Evolutionary conservation across 2,113 vertebrate species (phyloP), one percentile per base, ranked within the genome.

Genomic region (Mesocricetus auratus): DNA sequence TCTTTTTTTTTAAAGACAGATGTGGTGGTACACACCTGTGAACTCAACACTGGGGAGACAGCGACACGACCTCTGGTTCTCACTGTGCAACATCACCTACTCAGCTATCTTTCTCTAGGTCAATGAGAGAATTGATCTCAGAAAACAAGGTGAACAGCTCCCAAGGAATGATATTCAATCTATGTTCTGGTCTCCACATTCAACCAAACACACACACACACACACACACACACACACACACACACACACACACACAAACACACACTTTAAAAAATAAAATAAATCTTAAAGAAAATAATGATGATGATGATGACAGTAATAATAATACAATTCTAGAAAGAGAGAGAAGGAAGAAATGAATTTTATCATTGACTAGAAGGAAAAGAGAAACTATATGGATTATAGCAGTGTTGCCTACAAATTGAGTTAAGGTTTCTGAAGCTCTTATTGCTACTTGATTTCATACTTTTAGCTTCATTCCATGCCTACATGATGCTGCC

Each of bases 21-120:
- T 47, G 0, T 47, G 9, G 16, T 56, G 33, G 13, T 39, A 1
- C 36, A 88, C 7, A 71, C 66, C 39, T 56, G 7, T 39, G 17
- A 69, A 56, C 5, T 7, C 19, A 24, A 24, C 7, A 56, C 7
- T 56, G 7, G 3, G 24, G 12, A 56, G 3, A 12, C 36, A 56
- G 4, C 36, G 24, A 66, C 0, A 5, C 4, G 24, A 56, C 15
- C 33, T 71, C 36, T 11, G 50, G 24, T 16, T 4, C 2, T 82
- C 7, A n/a, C 8, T 53, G 2, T 15, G 7, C 45, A 24, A 3
- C 2, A 31, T 53, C 6, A 15, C 1, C 11, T 69, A 15, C 62
- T 33, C 7, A 15, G 21, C 79, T 39, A 39, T n/a, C 19, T 60
- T 21, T 58, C 1, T 39, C 0, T 4, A 42, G n/a, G 36, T n/a